phyloP scores from a whole-genome alignment of 2,888 invertebrate species.

The Lepetodrilus schrolli region DNA sequence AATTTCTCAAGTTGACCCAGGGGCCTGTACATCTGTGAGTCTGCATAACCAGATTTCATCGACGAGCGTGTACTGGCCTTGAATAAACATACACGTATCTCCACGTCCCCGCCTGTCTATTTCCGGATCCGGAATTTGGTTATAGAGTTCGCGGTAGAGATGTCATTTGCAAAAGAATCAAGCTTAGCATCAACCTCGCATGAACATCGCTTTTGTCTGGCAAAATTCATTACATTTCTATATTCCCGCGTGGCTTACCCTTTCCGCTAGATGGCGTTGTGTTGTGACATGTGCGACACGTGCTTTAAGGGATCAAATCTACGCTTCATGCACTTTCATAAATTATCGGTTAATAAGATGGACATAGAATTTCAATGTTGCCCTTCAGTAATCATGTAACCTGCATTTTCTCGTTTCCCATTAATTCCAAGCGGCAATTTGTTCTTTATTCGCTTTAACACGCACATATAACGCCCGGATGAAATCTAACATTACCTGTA shows the following conservation, averaged over 20 bases:
- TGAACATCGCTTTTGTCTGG: not conserved
- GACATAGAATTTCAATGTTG: too few species aligned
- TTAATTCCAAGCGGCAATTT: not conserved
- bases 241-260: not conserved
- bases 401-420: too few species aligned
- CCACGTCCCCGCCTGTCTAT: not conserved
- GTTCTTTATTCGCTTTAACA: not conserved
- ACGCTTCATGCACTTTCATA: too few species aligned
- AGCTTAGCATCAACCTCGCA: not conserved
- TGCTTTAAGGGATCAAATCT: too few species aligned
- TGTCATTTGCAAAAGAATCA: not conserved
- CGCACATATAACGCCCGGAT: not conserved
- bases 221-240: not conserved
- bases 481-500: not conserved
- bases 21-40: not conserved
- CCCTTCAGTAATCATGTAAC: too few species aligned
- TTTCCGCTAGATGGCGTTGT: not conserved
- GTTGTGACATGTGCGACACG: not conserved
- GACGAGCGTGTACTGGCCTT: too few species aligned
- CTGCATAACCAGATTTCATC: not conserved
- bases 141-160: too few species aligned
- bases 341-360: too few species aligned
- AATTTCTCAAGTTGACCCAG: not conserved
- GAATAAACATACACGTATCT: not conserved
- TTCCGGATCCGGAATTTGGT: not conserved